Conservation (phyloP, 2,113 vertebrate species). For the Eretmochelys imbricata region DNA sequence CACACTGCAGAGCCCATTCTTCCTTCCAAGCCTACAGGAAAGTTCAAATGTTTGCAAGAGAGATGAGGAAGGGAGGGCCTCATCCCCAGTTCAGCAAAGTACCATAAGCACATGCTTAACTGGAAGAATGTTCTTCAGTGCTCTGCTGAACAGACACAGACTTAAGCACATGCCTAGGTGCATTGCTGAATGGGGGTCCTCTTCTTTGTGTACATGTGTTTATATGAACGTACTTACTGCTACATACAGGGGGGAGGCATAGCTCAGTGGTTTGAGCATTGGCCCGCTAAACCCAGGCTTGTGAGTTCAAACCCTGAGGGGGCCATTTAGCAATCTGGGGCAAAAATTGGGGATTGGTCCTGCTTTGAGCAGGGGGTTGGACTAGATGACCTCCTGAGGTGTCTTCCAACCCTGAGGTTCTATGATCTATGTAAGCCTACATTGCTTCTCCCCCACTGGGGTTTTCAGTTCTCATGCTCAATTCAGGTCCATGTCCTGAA, state of each 20-base stretch:
- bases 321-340: too few species aligned
- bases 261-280: too few species aligned
- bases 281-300: too few species aligned
- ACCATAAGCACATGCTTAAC: background rate
- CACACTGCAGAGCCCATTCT: background rate
- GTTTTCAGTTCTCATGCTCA: slow-evolving; percentile 20
- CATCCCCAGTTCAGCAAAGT: background rate
- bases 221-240: background rate
- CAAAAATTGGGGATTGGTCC: too few species aligned
- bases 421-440: background rate
- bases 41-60: background rate
- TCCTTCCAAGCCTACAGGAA: background rate
- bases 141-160: background rate
- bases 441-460: slow-evolving; percentile 22
- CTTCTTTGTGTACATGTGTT: fast-evolving
- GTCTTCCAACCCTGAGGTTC: too few species aligned
- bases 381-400: too few species aligned
- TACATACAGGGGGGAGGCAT: too few species aligned
- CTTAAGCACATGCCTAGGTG: background rate
- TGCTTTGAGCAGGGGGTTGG: too few species aligned
- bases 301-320: too few species aligned
- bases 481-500: background rate
- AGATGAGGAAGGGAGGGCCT: background rate
- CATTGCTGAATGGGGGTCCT: background rate
- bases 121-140: background rate